phyloP scores from a whole-genome alignment of 2,113 vertebrate species.

The Cephalopholis sonnerati region DNA sequence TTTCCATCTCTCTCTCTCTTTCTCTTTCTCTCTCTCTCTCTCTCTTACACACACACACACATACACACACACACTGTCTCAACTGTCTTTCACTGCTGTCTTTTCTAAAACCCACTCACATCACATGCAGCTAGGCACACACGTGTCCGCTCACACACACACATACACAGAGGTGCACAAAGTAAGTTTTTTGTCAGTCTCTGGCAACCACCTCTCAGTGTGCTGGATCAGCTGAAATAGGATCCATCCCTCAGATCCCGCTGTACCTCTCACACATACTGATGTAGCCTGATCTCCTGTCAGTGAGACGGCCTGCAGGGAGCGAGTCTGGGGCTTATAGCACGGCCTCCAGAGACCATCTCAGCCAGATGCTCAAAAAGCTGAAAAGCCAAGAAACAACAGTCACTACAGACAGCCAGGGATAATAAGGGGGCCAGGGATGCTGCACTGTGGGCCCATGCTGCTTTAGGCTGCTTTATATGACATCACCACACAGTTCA shows the following conservation, averaged over 20 bases:
- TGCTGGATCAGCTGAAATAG: slow-evolving; percentile 87
- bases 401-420: slow-evolving; percentile 51
- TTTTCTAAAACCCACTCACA: slow-evolving; percentile 61
- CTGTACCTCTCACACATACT: slow-evolving; percentile 80
- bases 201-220: slow-evolving; percentile 69
- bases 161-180: slow-evolving; percentile 39
- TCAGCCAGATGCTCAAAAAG: slow-evolving; percentile 72
- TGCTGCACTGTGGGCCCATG: slow-evolving; percentile 6
- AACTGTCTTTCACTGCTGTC: slow-evolving; percentile 61
- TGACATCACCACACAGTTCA: slow-evolving; percentile 63
- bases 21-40: slow-evolving; percentile 35
- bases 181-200: slow-evolving; percentile 59
- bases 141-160: slow-evolving; percentile 22
- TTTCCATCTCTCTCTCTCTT: slow-evolving; percentile 64
- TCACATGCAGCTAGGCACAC: slow-evolving; percentile 30
- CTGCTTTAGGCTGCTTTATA: slow-evolving; percentile 36
- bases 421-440: slow-evolving; percentile 35
- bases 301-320: slow-evolving; percentile 76
- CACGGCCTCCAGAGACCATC: slow-evolving; percentile 72
- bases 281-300: slow-evolving; percentile 82
- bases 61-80: slow-evolving; percentile 17
- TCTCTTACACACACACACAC: slow-evolving; percentile 3
- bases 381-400: slow-evolving; percentile 67
- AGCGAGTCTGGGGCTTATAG: slow-evolving; percentile 73
- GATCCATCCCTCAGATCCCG: slow-evolving; percentile 81